Conservation (phyloP, 2,888 invertebrate genomes). For the Morpho deidamia region DNA sequence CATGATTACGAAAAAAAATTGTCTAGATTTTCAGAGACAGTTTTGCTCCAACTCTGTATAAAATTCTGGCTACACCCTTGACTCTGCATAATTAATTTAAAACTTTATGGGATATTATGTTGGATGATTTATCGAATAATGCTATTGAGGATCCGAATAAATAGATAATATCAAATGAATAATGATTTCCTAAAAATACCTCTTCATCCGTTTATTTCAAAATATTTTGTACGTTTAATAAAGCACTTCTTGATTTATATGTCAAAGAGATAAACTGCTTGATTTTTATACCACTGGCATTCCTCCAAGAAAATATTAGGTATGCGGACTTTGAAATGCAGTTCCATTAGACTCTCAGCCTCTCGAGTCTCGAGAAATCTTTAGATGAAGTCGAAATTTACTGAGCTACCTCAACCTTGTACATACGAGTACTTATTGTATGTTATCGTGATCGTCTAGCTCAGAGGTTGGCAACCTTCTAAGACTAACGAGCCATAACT, state of each 20-base stretch:
- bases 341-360: constrained; percentile 50
- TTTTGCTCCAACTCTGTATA: too few species aligned
- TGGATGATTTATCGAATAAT: too few species aligned
- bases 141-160: too few species aligned
- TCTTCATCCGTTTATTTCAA: background rate
- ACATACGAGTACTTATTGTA: background rate
- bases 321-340: constrained; percentile 44
- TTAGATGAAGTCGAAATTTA: constrained; percentile 32
- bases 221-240: background rate
- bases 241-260: constrained; percentile 1
- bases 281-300: constrained; percentile 46
- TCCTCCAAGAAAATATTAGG: constrained; percentile 34
- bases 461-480: too few species aligned
- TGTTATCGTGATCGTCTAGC: background rate
- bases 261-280: constrained; percentile 28
- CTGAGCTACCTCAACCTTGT: constrained; percentile 33
- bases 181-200: too few species aligned
- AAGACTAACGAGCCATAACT: too few species aligned
- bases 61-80: too few species aligned
- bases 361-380: constrained; percentile 38
- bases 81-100: too few species aligned
- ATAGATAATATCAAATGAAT: too few species aligned
- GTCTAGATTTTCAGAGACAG: too few species aligned
- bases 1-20: too few species aligned
- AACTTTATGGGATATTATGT: too few species aligned